Conservation (phyloP, 2,797 vertebrate genomes). For the Notolepis coatsorum region DNA sequence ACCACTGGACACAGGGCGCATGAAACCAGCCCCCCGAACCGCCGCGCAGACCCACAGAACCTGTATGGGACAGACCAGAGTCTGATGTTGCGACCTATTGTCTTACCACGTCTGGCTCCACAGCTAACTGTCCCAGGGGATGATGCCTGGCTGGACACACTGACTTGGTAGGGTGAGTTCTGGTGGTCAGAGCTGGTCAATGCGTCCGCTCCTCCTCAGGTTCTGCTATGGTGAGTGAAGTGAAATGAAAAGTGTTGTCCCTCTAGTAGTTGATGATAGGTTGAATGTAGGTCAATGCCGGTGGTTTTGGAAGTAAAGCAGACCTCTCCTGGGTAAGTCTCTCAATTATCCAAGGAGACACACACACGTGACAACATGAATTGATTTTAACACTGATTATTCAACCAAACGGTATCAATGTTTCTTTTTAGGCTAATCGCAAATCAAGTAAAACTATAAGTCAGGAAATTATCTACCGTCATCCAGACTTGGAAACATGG, state of each 20-base stretch:
- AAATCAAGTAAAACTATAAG: no score
- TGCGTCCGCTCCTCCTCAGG: neutral
- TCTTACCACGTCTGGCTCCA: conserved; percentile 7
- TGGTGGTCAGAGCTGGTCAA: neutral
- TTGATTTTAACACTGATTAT: neutral
- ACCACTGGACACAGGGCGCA: conserved; percentile 65
- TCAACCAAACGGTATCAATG: no score
- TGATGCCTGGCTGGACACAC: neutral
- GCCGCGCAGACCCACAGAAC: conserved; percentile 27
- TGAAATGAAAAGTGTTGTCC: neutral
- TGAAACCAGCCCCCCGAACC: conserved; percentile 50
- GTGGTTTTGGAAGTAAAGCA: conserved; percentile 1
- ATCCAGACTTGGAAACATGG: no score
- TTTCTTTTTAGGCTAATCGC: no score
- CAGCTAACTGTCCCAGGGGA: neutral
- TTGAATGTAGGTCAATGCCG: conserved; percentile 11
- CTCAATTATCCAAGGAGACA: neutral
- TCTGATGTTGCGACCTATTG: conserved; percentile 6
- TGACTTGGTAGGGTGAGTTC: no score
- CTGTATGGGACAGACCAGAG: conserved; percentile 20
- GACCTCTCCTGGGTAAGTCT: neutral
- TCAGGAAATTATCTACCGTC: no score
- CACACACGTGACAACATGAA: no score
- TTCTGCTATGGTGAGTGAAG: no score
- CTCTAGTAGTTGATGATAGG: neutral